Evolutionary conservation across 2,888 invertebrate genomes (phyloP), one percentile per base, ranked within the genome.

Genomic region (Tholera decimalis): DNA sequence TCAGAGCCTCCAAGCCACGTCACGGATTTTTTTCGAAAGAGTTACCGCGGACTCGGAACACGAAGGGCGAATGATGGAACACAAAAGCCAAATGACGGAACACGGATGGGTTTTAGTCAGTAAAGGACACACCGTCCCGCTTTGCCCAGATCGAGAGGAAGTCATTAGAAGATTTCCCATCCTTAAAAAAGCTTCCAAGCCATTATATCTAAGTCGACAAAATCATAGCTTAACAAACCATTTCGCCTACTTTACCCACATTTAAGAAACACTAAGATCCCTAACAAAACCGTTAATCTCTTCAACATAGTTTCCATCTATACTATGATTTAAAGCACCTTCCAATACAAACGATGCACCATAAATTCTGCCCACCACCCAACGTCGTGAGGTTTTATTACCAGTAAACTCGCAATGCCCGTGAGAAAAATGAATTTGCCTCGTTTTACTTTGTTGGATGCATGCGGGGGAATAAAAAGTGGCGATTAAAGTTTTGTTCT

Each of bases 401-500:
- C 75, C 73, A 73, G 75, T 85, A 85, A 84, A 86, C 72, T 75
- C 65, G 56, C 57, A 59, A 79, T 79, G 77, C 64, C 68, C 62
- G 57, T 56, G 56, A 68, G 81, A 79, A 87, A 85, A 85, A 87
- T 85, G 78, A 77, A 83, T 87, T 79, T 77, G 62, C 65, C 62
- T 68, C 70, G 63, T 47, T 60, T 57, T 68, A 78, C 53, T 54
- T 73, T 54, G 56, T 44, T 26, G 9, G 41, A 18, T 54, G 66
- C 43, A 47, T 58, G 73, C n/a, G n/a, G 13, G 11, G 0, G 57
- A 47, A 73, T 73, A 66, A 73, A 59, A 30, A 22, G 2, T 3
- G 35, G 9, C 0, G 55, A 73, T 79, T 73, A 51, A 37, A 61
- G 43, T 30, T 37, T 57, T n/a, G n/a, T 78, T 26, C 47, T 44